Evolutionary conservation across 2,113 vertebrate genomes (phyloP), one percentile per base, ranked within the genome.

Genomic region (Jaculus jaculus): DNA sequence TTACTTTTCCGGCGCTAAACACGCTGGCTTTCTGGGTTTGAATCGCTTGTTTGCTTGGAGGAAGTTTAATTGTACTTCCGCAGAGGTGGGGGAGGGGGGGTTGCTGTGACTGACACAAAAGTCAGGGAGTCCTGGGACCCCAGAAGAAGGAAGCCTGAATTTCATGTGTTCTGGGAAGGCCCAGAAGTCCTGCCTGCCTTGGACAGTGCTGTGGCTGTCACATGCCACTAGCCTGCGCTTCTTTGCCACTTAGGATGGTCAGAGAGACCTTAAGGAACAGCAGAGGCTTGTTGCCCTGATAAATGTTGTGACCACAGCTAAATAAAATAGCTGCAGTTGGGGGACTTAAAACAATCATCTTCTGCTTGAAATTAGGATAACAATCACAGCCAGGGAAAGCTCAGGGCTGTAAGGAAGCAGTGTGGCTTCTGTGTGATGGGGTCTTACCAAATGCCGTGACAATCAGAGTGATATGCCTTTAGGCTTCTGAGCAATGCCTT

Each of bases 101-200:
- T n/a, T n/a, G 94, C 94, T 80, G 21, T 97, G 94, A 94, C 92
- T 97, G 91, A 97, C 97, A 96, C 94, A 93, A 94, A 88, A 96
- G 96, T 6, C 95, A 17, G 58, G 21, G 21, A 26, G 30, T 39
- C n/a, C 58, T 94, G 95, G 94, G 23, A 89, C 92, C 96, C 96
- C 93, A 89, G 81, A 94, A 88, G 83, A 96, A 97, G 95, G 92
- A 97, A 96, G 94, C 88, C 82, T 83, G 74, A 87, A 95, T 96
- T 91, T 92, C 97, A 95, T 85, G 89, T 91, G 86, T 91, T 85
- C 91, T 91, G 94, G 92, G 96, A 96, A 86, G 96, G 81, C 17
- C 79, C 51, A 73, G 42, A 42, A 20, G 90, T 69, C 95, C 95
- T 84, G 88, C 73, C 78, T 42, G 13, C 16, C 16, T 66, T 90